A percentile compares a stretch with the other conserved stretches of the same genome.
These are phyloP conservation scores for Lagenorhynchus albirostris DNA, from an alignment of 2,113 vertebrate genomes.

Conservation along the genomic window DNA sequence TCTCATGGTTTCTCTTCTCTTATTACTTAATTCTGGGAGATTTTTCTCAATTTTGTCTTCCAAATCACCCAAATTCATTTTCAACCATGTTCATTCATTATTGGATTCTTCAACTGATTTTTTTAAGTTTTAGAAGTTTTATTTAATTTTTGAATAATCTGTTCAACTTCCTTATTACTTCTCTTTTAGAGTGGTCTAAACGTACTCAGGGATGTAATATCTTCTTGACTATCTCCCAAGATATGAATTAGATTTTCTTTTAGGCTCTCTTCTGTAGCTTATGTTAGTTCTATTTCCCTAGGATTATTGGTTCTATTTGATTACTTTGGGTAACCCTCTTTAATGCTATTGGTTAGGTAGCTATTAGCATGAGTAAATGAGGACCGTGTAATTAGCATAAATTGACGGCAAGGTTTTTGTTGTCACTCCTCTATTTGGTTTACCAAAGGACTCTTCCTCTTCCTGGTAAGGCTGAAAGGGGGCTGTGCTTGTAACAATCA, in stretches of 20 bases:
- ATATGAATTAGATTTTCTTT: background rate
- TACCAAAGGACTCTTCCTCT: background rate
- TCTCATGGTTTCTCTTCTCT: background rate
- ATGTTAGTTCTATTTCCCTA: background rate
- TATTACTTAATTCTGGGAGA: background rate
- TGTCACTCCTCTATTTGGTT: background rate
- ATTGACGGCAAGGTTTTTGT: background rate
- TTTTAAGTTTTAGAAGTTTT: background rate
- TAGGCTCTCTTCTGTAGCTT: background rate
- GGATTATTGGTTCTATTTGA: background rate
- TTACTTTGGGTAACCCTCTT: background rate
- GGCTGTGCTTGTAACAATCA: background rate
- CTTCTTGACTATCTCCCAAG: background rate
- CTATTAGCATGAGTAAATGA: background rate
- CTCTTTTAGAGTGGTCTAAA: background rate
- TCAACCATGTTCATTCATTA: background rate
- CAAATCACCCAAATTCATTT: conserved; percentile 22
- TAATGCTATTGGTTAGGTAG: background rate
- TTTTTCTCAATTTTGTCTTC: background rate
- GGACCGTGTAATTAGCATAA: background rate
- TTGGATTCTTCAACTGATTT: background rate
- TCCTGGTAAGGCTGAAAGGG: background rate
- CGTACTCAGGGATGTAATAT: background rate
- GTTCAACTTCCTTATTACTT: background rate
- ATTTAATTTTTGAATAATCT: conserved; percentile 14